phyloP scores from a whole-genome alignment of 2,888 invertebrate species.

The Meloe dianella region DNA sequence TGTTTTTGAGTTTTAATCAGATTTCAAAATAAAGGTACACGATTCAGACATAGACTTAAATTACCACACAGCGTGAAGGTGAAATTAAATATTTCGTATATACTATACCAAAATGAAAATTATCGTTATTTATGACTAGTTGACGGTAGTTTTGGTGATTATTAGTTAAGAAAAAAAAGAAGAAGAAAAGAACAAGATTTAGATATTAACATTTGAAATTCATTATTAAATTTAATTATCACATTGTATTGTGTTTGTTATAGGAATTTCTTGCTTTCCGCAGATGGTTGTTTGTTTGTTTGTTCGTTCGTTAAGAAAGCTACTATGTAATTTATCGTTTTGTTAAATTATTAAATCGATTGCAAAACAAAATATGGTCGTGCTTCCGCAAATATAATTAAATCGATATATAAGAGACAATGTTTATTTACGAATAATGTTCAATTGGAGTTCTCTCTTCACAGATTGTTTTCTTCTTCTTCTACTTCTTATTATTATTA shows the following conservation, averaged over 20 bases:
- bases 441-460: not conserved
- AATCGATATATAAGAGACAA: not conserved
- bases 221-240: conserved; percentile 1
- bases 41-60: conserved; percentile 10
- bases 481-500: too few species aligned
- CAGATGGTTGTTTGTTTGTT: not conserved
- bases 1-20: conserved; percentile 13
- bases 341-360: not conserved
- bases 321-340: conserved; percentile 3
- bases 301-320: not conserved
- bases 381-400: conserved; percentile 12
- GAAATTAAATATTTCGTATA: conserved; percentile 9
- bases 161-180: not conserved
- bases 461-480: not conserved
- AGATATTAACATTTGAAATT: conserved; percentile 1
- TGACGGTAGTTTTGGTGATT: not conserved
- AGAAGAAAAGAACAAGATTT: not conserved
- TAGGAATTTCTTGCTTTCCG: too few species aligned
- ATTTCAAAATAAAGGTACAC: not conserved
- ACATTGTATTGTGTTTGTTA: conserved; percentile 5
- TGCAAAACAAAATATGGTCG: not conserved
- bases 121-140: conserved; percentile 7
- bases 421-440: conserved; percentile 1
- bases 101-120: not conserved
- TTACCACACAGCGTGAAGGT: conserved; percentile 15